phyloP scores from a whole-genome alignment of 2,797 vertebrate genomes.

The Esox masquinongy region DNA sequence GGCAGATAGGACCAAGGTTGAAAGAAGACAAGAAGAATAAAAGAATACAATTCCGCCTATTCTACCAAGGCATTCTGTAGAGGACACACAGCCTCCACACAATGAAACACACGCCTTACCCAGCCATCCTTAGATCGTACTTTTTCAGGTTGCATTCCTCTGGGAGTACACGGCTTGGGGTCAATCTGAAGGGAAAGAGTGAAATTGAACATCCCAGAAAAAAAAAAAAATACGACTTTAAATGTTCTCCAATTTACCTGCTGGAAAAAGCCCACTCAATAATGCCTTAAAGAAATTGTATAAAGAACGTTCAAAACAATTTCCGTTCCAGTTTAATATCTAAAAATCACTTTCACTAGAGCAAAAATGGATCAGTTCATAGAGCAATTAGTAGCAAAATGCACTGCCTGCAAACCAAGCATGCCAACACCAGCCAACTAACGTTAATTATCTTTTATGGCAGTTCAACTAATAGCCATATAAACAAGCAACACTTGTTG shows the following conservation, averaged over 20 bases:
- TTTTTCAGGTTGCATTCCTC: constrained; percentile 98
- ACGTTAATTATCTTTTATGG: not conserved
- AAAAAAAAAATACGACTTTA: constrained; percentile 63
- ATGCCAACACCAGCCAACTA: not conserved
- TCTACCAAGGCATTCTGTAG: constrained; percentile 30
- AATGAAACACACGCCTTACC: constrained; percentile 81
- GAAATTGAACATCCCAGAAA: constrained; percentile 43
- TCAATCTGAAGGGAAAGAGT: constrained; percentile 85
- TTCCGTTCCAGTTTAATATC: not conserved
- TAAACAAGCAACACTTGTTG: not conserved
- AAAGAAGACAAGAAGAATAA: not conserved
- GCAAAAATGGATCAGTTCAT: not conserved
- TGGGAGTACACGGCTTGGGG: constrained; percentile 98
- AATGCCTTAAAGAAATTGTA: not conserved
- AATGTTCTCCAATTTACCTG: constrained; percentile 34
- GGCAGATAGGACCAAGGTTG: not conserved
- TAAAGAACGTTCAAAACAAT: not conserved
- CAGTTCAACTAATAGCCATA: not conserved
- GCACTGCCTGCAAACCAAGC: not conserved
- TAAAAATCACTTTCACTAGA: not conserved
- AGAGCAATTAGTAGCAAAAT: not conserved
- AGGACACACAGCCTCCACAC: constrained; percentile 32
- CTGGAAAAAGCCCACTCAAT: constrained; percentile 23
- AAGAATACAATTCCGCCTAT: constrained; percentile 30
- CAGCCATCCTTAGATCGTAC: constrained; percentile 95